Percentiles rank a stretch among this genome's conserved stretches.
Conservation (phyloP, 1,140 invertebrate species). For the Drosophila hydei region DNA sequence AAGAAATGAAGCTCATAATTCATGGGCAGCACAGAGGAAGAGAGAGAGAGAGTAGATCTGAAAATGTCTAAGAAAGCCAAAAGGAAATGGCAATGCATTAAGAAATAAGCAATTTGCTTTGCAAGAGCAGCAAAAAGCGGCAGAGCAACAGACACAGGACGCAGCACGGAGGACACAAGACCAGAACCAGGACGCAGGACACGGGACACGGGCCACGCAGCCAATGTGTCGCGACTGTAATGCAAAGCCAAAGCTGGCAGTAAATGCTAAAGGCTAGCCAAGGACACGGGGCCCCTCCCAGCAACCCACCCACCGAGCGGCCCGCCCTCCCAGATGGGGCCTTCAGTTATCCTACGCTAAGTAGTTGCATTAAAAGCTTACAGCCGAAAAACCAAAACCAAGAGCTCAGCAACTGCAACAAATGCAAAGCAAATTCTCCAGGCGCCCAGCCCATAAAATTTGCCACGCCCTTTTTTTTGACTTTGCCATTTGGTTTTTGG, state of each 20-base stretch:
- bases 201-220: constrained; percentile 20
- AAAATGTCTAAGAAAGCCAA: constrained; percentile 73
- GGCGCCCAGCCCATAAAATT: constrained; percentile 41
- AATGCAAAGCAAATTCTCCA: constrained; percentile 57
- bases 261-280: constrained; percentile 60
- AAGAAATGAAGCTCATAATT: constrained; percentile 66
- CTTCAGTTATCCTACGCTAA: constrained; percentile 45
- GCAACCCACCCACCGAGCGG: no score
- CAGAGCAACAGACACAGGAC: background rate
- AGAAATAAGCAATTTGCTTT: constrained; percentile 77
- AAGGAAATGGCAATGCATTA: constrained; percentile 79
- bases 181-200: background rate
- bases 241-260: constrained; percentile 42
- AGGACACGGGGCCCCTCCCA: constrained; percentile 50
- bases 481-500: constrained; percentile 39
- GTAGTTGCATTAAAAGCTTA: constrained; percentile 79
- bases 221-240: constrained; percentile 56
- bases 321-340: no score
- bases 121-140: constrained; percentile 52
- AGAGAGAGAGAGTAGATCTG: constrained; percentile 11
- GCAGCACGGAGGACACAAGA: background rate
- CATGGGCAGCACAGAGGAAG: constrained; percentile 31
- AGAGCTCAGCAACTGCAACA: constrained; percentile 58
- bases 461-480: constrained; percentile 3
- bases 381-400: constrained; percentile 54